These are phyloP conservation scores for Petrocephalus zakoni DNA, from an alignment of 2,113 vertebrate genomes.

Conservation along the genomic window DNA sequence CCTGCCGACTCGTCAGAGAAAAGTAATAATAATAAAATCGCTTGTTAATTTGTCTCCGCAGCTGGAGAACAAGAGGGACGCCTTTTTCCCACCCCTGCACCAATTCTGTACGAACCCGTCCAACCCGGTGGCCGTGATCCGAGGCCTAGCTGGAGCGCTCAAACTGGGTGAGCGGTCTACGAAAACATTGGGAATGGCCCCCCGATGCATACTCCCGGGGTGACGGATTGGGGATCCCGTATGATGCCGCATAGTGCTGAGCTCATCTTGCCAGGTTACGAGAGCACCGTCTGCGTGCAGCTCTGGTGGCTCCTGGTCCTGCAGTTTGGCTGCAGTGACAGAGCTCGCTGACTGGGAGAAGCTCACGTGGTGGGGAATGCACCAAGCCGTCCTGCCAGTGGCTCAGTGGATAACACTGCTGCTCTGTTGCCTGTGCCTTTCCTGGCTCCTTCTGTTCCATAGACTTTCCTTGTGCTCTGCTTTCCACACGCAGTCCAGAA, in stretches of 20 bases:
- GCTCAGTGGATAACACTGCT: no score
- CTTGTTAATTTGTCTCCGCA: slow-evolving; percentile 48
- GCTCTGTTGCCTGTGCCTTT: no score
- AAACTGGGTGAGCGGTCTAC: slow-evolving; percentile 65
- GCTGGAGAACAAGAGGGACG: slow-evolving; percentile 97
- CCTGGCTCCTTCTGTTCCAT: background rate
- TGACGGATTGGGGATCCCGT: background rate
- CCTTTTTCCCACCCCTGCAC: slow-evolving; percentile 95
- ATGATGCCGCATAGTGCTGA: background rate
- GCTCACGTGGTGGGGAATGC: background rate
- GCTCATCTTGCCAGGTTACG: slow-evolving; percentile 31
- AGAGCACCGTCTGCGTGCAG: slow-evolving; percentile 62
- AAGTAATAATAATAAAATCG: background rate
- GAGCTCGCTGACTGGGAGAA: background rate
- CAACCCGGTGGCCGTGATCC: slow-evolving; percentile 98
- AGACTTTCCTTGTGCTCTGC: background rate
- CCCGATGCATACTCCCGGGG: background rate
- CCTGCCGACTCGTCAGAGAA: background rate
- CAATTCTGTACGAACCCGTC: slow-evolving; percentile 98
- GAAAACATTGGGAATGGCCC: background rate
- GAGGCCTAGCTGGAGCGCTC: slow-evolving; percentile 97
- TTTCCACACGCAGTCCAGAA: background rate
- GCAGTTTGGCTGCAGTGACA: background rate
- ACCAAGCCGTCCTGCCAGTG: background rate
- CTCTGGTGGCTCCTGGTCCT: background rate